Percentiles rank a stretch among this genome's conserved stretches.
Conservation (phyloP, 2,113 vertebrate genomes). For the Brachionichthys hirsutus region DNA sequence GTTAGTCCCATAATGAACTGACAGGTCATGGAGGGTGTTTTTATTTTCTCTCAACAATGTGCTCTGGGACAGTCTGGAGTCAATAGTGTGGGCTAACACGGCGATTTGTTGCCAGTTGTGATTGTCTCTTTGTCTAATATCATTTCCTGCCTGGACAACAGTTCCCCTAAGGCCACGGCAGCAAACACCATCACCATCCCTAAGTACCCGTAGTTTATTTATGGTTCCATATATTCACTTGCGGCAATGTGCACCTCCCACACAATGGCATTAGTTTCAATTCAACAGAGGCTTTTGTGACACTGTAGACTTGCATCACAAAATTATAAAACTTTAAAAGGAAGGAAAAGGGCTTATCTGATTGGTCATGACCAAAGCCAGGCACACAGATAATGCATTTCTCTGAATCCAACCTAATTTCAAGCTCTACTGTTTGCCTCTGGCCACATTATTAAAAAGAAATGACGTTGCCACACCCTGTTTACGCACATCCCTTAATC, state of each 20-base stretch:
- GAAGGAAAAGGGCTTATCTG: constrained; percentile 55
- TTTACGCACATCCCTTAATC: constrained; percentile 32
- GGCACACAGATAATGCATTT: constrained; percentile 56
- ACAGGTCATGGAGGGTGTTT: constrained; percentile 34
- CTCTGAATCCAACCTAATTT: constrained; percentile 67
- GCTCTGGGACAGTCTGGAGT: constrained; percentile 26
- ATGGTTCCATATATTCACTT: constrained; percentile 53
- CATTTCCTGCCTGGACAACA: constrained; percentile 51
- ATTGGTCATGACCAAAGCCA: constrained; percentile 58
- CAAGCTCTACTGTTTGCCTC: constrained; percentile 47
- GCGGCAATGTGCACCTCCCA: constrained; percentile 37
- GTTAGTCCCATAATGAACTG: constrained; percentile 15
- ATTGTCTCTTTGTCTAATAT: constrained; percentile 55
- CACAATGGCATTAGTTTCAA: constrained; percentile 45
- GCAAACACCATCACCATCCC: constrained; percentile 51
- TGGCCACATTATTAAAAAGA: constrained; percentile 41
- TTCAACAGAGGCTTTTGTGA: constrained; percentile 43
- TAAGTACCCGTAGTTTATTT: constrained; percentile 54
- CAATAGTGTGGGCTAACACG: constrained; percentile 42
- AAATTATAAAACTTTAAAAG: constrained; percentile 47
- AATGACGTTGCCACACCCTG: constrained; percentile 39
- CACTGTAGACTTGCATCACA: constrained; percentile 48
- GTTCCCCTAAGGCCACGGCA: constrained; percentile 48
- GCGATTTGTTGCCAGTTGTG: constrained; percentile 44
- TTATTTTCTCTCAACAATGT: constrained; percentile 30